These are phyloP conservation scores for Heteromormyrus szaboi DNA, from an alignment of 2,797 vertebrate genomes.

Conservation along the genomic window DNA sequence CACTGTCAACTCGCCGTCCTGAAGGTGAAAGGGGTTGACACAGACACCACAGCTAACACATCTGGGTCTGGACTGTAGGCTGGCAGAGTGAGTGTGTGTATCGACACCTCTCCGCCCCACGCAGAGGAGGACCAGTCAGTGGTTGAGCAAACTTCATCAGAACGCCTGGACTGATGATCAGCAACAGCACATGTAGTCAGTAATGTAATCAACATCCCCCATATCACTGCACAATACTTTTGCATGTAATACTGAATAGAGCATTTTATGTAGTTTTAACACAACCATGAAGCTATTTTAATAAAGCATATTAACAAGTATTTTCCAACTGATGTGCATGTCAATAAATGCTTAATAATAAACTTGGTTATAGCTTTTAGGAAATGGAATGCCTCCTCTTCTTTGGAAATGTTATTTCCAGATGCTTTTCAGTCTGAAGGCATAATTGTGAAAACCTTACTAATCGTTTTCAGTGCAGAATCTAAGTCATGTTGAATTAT, in stretches of 20 bases:
- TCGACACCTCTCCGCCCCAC: not conserved
- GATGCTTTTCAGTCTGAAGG: not conserved
- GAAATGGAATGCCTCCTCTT: not conserved
- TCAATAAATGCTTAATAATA: not conserved
- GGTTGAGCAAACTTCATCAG: not conserved
- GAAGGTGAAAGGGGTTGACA: not conserved
- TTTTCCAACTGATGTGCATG: not conserved
- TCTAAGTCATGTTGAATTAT: not conserved
- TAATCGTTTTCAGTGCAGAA: not conserved
- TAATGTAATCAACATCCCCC: not conserved
- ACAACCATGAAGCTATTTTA: not conserved
- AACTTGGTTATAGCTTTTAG: not conserved
- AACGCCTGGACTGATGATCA: not conserved
- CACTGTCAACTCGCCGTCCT: not conserved
- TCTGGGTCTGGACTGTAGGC: not conserved
- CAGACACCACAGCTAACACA: not conserved
- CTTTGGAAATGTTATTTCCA: not conserved
- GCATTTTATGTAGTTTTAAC: not conserved
- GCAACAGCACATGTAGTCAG: not conserved
- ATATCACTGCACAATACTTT: not conserved
- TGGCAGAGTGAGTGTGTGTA: not conserved
- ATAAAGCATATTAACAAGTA: not conserved
- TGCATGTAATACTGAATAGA: not conserved
- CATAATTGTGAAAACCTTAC: not conserved
- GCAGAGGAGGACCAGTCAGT: not conserved